Percentiles rank a stretch among this genome's conserved stretches.
Conservation (phyloP, 2,888 invertebrate species). For the Dione vanillae region DNA sequence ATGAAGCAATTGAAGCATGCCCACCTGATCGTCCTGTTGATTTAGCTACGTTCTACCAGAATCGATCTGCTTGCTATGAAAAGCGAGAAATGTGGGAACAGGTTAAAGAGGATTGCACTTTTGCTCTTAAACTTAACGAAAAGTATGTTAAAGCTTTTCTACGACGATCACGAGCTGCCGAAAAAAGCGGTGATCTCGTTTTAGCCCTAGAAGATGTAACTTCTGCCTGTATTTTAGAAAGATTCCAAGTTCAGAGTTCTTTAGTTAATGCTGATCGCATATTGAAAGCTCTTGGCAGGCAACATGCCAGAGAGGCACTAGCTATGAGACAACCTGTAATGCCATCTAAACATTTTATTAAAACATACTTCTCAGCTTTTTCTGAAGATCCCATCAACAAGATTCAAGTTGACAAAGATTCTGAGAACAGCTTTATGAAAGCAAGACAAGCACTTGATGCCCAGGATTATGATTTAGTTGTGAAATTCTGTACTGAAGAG, state of each 20-base stretch:
- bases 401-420: conserved; percentile 73
- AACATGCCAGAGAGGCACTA: conserved; percentile 90
- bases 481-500: conserved; percentile 92
- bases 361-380: conserved; percentile 94
- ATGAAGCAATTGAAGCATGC: conserved; percentile 96
- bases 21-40: conserved; percentile 89
- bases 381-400: conserved; percentile 92
- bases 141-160: conserved; percentile 94
- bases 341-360: conserved; percentile 94
- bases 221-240: conserved; percentile 95
- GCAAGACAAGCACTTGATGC: conserved; percentile 88
- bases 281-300: conserved; percentile 90
- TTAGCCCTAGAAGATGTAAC: conserved; percentile 96
- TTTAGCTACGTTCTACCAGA: conserved; percentile 96
- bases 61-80: conserved; percentile 97
- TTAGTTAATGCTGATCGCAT: conserved; percentile 94
- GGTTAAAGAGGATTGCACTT: conserved; percentile 94
- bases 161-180: conserved; percentile 92
- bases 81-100: conserved; percentile 93
- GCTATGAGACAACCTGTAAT: conserved; percentile 87
- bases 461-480: conserved; percentile 90
- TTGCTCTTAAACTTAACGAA: conserved; percentile 92
- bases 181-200: conserved; percentile 90
- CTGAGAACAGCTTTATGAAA: conserved; percentile 86
- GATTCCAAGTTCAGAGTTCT: conserved; percentile 92